Conservation (phyloP, 2,797 vertebrate genomes). For the Columba guinea region DNA sequence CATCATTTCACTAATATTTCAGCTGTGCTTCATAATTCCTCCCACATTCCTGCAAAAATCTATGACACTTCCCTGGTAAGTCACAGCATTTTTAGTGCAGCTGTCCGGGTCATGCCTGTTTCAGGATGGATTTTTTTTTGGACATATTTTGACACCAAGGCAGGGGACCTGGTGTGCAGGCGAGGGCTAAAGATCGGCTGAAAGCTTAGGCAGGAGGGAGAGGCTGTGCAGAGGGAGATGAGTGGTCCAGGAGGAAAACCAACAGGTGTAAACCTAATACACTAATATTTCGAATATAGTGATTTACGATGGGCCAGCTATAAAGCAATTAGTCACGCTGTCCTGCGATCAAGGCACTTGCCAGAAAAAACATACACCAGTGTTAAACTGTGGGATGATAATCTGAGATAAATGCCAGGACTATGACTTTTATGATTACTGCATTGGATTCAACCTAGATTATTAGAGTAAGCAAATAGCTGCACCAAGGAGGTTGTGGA, state of each 20-base stretch:
- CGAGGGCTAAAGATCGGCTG: background rate
- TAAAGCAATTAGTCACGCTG: background rate
- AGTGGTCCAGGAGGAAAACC: background rate
- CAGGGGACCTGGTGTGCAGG: background rate
- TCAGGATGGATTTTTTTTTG: background rate
- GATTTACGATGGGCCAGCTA: background rate
- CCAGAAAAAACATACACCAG: background rate
- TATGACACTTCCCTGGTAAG: conserved; percentile 30
- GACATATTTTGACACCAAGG: background rate
- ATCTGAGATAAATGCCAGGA: conserved; percentile 16
- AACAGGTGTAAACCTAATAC: background rate
- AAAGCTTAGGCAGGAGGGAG: background rate
- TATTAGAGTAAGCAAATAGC: background rate
- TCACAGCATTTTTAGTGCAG: background rate
- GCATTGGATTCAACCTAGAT: background rate
- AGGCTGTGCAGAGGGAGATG: background rate
- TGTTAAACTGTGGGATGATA: background rate
- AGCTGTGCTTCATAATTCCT: background rate
- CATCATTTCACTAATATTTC: background rate
- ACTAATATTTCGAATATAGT: background rate
- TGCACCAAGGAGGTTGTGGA: background rate
- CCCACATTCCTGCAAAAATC: background rate
- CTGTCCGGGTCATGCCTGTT: background rate
- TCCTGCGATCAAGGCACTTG: background rate
- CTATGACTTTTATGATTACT: conserved; percentile 4